phyloP scores from a whole-genome alignment of 2,888 invertebrate species.

The Thelaira solivaga region DNA sequence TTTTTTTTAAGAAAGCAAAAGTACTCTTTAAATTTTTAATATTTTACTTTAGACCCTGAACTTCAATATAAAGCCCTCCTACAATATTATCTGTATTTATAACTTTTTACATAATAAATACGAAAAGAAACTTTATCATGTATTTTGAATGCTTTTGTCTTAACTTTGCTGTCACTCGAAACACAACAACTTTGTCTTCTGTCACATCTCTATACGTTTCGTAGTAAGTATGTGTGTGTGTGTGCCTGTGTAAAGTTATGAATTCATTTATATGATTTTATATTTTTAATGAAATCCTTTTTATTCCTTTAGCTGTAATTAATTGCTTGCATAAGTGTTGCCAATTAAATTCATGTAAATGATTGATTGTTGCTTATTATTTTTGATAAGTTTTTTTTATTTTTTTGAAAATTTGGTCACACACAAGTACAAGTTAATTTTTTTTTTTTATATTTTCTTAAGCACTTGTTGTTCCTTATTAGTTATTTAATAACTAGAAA shows the following conservation, averaged over 20 bases:
- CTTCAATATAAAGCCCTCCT: too few species aligned
- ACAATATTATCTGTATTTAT: too few species aligned
- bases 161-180: not conserved
- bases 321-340: conserved; percentile 58
- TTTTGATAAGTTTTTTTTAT: conserved; percentile 3
- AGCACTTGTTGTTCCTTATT: not conserved
- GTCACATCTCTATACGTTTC: not conserved
- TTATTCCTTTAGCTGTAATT: conserved; percentile 32
- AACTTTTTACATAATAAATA: too few species aligned
- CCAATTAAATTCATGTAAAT: conserved; percentile 55
- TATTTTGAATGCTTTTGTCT: not conserved
- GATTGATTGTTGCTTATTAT: conserved; percentile 48
- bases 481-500: conserved; percentile 17
- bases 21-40: too few species aligned
- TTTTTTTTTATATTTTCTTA: not conserved
- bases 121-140: conserved; percentile 15
- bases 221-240: not conserved
- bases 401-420: too few species aligned
- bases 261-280: not conserved
- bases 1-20: too few species aligned
- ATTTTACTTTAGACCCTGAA: too few species aligned
- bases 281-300: not conserved
- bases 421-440: too few species aligned
- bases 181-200: not conserved
- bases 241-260: not conserved